phyloP scores from a whole-genome alignment of 2,888 invertebrate genomes.

The Synanthedon formicaeformis region DNA sequence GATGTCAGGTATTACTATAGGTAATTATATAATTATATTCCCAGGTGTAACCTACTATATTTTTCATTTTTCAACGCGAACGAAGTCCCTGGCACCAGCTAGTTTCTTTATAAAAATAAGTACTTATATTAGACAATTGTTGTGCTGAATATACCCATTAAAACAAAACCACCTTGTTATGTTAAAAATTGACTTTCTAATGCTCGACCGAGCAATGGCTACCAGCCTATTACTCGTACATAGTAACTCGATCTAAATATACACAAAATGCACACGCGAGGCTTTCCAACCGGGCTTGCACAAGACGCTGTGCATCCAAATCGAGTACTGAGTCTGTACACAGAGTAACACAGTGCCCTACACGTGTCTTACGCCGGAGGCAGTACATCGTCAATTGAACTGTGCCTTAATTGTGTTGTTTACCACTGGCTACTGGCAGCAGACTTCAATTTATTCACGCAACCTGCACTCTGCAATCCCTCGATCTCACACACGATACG shows the following conservation, averaged over 20 bases:
- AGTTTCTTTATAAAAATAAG: no score
- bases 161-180: no score
- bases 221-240: neutral
- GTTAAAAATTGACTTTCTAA: no score
- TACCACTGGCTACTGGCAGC: constrained; percentile 30
- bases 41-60: no score
- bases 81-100: no score
- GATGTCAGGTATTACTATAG: no score
- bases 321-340: neutral
- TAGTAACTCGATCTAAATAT: neutral
- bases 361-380: constrained; percentile 15
- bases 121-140: no score
- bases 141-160: no score
- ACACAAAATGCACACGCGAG: neutral
- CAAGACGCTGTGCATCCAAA: neutral
- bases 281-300: neutral
- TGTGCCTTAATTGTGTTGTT: constrained; percentile 46
- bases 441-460: constrained; percentile 26
- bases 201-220: no score
- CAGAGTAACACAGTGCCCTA: constrained; percentile 2
- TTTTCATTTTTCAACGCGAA: no score
- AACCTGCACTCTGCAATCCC: neutral
- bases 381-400: constrained; percentile 23
- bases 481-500: no score
- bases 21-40: no score